phyloP scores from a whole-genome alignment of 1,140 invertebrate genomes.

The Euwallacea similis region DNA sequence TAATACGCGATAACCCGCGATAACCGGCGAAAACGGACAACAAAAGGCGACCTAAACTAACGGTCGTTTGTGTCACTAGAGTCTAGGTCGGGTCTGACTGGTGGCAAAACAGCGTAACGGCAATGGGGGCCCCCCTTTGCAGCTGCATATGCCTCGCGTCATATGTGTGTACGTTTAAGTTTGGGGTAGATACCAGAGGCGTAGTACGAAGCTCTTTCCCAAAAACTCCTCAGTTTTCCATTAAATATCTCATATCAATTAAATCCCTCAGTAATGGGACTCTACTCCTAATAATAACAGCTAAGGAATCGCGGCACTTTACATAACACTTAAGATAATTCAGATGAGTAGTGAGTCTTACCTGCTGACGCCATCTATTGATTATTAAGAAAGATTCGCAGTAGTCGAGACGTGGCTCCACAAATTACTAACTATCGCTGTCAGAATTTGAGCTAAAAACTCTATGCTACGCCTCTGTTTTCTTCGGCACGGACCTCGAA shows the following conservation, averaged over 20 bases:
- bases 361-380: too few species aligned
- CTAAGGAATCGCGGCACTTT: too few species aligned
- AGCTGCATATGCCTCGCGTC: conserved; percentile 52
- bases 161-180: conserved; percentile 43
- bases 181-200: conserved; percentile 50
- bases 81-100: conserved; percentile 43
- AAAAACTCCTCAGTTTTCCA: neutral
- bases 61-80: conserved; percentile 34
- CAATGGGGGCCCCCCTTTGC: conserved; percentile 40
- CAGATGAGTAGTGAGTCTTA: too few species aligned
- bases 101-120: conserved; percentile 48
- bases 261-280: neutral
- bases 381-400: too few species aligned
- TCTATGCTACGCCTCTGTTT: conserved; percentile 28
- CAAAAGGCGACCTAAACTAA: conserved; percentile 5
- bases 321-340: too few species aligned
- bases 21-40: neutral
- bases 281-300: too few species aligned
- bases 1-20: too few species aligned
- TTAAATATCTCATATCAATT: neutral
- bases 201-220: conserved; percentile 28
- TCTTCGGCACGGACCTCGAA: conserved; percentile 16
- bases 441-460: too few species aligned
- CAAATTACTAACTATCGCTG: too few species aligned
- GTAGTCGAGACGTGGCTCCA: too few species aligned